phyloP scores from a whole-genome alignment of 2,888 invertebrate genomes.

The Sepioteuthis lessoniana region DNA sequence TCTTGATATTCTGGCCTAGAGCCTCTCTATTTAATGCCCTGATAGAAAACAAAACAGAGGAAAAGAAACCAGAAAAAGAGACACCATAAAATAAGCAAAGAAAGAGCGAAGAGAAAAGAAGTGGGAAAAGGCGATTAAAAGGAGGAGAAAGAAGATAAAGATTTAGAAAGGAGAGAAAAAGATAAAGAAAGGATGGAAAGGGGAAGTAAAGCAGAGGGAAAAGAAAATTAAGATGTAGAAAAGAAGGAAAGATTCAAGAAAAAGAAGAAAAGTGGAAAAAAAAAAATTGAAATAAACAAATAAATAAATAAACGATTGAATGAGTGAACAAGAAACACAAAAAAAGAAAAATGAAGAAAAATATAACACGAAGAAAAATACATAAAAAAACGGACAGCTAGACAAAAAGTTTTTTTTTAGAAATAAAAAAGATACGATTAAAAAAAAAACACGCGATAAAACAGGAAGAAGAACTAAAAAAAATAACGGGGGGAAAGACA shows the following conservation, averaged over 20 bases:
- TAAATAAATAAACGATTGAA: too few species aligned
- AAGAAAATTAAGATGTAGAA: neutral
- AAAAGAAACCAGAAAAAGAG: too few species aligned
- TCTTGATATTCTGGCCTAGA: too few species aligned
- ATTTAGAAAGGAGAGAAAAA: too few species aligned
- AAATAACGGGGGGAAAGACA: neutral
- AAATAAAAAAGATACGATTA: too few species aligned
- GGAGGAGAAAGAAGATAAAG: rapidly evolving
- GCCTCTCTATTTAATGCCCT: too few species aligned
- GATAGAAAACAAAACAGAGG: too few species aligned
- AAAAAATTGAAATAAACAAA: too few species aligned
- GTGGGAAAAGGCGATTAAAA: neutral
- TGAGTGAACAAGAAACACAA: neutral
- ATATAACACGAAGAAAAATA: neutral
- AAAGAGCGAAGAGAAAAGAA: neutral
- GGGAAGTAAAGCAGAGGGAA: neutral
- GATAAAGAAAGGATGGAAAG: neutral
- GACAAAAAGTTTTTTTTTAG: too few species aligned
- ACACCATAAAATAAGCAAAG: neutral
- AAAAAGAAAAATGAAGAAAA: neutral
- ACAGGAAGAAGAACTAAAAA: neutral
- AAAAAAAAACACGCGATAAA: neutral
- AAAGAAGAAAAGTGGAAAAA: neutral
- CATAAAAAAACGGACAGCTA: neutral
- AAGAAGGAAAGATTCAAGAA: neutral